phyloP scores from a whole-genome alignment of 2,113 vertebrate genomes.

The Antidorcas marsupialis region DNA sequence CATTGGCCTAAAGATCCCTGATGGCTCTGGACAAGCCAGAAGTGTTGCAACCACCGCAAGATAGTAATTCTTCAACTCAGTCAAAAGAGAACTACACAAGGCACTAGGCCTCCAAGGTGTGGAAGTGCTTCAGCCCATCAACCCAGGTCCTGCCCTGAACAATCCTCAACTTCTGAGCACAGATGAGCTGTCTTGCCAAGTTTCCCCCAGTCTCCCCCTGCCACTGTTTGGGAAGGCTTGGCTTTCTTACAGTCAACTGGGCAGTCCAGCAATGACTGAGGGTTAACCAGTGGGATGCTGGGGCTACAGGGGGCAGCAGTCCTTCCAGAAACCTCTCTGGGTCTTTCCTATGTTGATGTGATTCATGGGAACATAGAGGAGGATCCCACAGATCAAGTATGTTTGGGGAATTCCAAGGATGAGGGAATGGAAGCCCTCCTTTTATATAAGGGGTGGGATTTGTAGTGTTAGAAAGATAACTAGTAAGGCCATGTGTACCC shows the following conservation, averaged over 20 bases:
- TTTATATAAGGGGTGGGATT: background rate
- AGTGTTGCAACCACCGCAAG: background rate
- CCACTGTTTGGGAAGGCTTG: background rate
- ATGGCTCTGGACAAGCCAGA: background rate
- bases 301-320: background rate
- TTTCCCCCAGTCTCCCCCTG: background rate
- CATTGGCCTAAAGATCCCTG: background rate
- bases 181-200: background rate
- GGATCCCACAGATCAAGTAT: background rate
- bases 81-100: background rate
- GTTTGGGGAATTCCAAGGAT: background rate
- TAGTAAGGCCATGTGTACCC: background rate
- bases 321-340: background rate
- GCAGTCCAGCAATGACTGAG: no score
- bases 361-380: background rate
- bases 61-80: background rate
- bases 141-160: background rate
- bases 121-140: background rate
- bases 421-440: background rate
- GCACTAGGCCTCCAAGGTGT: no score
- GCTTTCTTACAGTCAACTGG: background rate
- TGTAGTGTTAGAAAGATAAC: background rate
- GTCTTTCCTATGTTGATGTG: background rate
- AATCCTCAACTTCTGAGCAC: background rate
- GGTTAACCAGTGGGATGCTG: rapidly evolving